phyloP scores from a whole-genome alignment of 2,888 invertebrate genomes.

The Entomobrya multifasciata region DNA sequence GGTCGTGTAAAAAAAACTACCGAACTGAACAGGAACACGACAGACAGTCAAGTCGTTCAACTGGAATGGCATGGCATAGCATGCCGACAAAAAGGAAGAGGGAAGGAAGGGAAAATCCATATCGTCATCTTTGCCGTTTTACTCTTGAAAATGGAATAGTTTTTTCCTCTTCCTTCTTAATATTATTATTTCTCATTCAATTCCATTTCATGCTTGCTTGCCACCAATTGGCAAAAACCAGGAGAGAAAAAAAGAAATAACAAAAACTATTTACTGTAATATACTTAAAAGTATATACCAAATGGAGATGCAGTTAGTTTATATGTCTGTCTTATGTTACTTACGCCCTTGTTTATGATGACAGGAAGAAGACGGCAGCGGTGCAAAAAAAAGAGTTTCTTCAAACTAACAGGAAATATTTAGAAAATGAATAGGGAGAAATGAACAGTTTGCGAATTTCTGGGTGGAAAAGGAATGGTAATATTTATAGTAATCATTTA shows the following conservation, averaged over 20 bases:
- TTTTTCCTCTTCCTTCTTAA: not conserved
- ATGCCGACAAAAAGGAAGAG: no score
- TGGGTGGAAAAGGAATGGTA: not conserved
- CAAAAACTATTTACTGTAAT: not conserved
- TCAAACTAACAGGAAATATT: not conserved
- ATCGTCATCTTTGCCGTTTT: not conserved
- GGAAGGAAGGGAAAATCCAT: not conserved
- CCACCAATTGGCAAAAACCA: not conserved
- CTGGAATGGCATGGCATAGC: not conserved
- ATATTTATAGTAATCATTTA: no score
- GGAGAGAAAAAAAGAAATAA: not conserved
- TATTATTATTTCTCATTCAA: slow-evolving; percentile 22
- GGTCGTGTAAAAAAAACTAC: no score
- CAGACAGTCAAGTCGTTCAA: no score
- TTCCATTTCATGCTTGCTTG: slow-evolving; percentile 20
- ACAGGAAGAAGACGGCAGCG: slow-evolving; percentile 3
- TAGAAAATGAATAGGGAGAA: not conserved
- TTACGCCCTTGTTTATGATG: slow-evolving; percentile 10
- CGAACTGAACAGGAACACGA: no score
- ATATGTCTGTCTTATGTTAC: not conserved
- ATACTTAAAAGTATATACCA: not conserved
- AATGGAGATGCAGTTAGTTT: slow-evolving; percentile 4
- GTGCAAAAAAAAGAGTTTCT: not conserved
- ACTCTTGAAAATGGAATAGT: not conserved
- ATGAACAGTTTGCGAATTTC: not conserved